These are phyloP conservation scores for Elysia crispata DNA, from an alignment of 2,888 invertebrate species.

Conservation along the genomic window DNA sequence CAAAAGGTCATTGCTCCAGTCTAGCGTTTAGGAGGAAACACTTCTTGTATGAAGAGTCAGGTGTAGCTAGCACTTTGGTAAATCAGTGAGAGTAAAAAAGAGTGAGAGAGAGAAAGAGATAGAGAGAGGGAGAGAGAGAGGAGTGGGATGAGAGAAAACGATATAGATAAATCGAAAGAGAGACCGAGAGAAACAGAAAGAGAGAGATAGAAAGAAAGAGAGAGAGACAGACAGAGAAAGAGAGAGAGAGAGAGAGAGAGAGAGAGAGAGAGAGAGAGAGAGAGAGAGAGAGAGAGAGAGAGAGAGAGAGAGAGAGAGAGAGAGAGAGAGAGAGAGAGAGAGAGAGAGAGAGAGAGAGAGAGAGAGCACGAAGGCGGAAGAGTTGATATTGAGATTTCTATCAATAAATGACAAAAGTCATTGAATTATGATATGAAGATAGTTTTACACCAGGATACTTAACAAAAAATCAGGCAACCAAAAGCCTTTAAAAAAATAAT, in stretches of 20 bases:
- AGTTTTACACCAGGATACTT: too few species aligned
- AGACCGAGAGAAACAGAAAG: not conserved
- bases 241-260: constrained; percentile 25
- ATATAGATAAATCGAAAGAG: not conserved
- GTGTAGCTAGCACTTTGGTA: too few species aligned
- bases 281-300: constrained; percentile 21
- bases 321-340: constrained; percentile 14
- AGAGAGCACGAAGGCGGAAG: not conserved
- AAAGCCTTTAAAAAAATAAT: too few species aligned
- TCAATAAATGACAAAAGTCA: too few species aligned
- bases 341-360: not conserved
- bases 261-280: constrained; percentile 6
- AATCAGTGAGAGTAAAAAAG: too few species aligned
- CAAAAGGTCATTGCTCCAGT: too few species aligned
- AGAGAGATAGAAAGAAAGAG: not conserved
- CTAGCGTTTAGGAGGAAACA: too few species aligned
- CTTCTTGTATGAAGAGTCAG: too few species aligned
- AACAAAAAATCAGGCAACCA: too few species aligned
- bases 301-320: constrained; percentile 15
- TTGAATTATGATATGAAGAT: too few species aligned
- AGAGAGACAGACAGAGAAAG: not conserved
- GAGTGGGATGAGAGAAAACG: not conserved
- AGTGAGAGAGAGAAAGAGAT: too few species aligned
- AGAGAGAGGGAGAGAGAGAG: not conserved
- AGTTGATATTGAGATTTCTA: too few species aligned